Evolutionary conservation across 2,113 vertebrate genomes (phyloP), one percentile per base, ranked within the genome.

Genomic region (Limanda limanda): DNA sequence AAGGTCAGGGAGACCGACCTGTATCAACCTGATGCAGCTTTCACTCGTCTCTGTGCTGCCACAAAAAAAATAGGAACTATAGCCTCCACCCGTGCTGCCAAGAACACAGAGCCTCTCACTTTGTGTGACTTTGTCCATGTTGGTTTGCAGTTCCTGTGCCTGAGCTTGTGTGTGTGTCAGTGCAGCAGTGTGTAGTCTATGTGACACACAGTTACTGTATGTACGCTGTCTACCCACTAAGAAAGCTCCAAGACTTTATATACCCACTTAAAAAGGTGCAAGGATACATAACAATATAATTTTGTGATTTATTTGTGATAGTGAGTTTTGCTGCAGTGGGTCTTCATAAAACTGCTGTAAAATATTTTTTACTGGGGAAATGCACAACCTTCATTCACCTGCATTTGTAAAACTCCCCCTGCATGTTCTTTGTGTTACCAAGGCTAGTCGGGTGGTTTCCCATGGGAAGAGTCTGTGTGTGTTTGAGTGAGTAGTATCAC

Each of bases 51-150:
- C 68, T 61, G 37, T 40, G 48, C 71, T 42, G 25, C 14, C 21
- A 35, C 40, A 75, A 58, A 31, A 2, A 31, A 71, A 79, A 83
- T 71, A 75, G 70, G 70, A 60, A 37, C 35, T 21, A 55, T 3
- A 56, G 60, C 65, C 15, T 56, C 21, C 10, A 69, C 51, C 24
- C n/a, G 25, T 40, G 4, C 18, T 48, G 68, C 61, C 52, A 57
- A 64, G 68, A 12, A 68, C 35, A 61, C 37, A 54, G 2, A n/a
- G 25, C 4, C 20, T 58, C 60, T 54, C 66, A 54, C 63, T 81
- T 66, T 68, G 40, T 55, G 56, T 25, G 52, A 54, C 58, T 63
- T 35, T 57, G 62, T 37, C n/a, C 66, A 48, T 72, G 79, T 54
- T 60, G 20, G 65, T 65, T 60, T 65, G 25, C 21, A 6, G n/a